Conservation (phyloP, 2,888 invertebrate species). For the Cerastis leucographa region DNA sequence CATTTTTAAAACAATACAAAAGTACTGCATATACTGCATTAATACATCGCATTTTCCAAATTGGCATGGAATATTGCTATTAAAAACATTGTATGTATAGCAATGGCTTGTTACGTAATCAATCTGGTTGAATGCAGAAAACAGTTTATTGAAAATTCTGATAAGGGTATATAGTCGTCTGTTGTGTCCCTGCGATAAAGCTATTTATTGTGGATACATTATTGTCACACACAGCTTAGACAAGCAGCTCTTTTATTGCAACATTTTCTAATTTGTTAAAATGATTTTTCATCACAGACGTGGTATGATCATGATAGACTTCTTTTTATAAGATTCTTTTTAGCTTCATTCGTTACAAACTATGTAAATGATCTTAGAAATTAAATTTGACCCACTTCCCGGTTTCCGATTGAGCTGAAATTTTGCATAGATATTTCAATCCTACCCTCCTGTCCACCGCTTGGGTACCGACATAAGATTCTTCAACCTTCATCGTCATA, state of each 20-base stretch:
- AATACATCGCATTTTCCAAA: conserved; percentile 43
- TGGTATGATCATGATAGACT: not conserved
- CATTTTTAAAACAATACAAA: conserved; percentile 24
- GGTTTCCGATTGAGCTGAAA: too few species aligned
- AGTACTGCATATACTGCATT: conserved; percentile 32
- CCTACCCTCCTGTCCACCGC: not conserved
- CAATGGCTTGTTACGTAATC: conserved; percentile 49
- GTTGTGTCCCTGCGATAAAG: conserved; percentile 19
- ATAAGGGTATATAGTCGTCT: conserved; percentile 36
- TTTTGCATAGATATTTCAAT: too few species aligned
- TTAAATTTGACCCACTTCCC: too few species aligned
- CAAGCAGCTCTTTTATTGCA: too few species aligned
- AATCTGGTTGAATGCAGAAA: conserved; percentile 45
- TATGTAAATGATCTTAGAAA: too few species aligned
- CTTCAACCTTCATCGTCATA: not conserved
- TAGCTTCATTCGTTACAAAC: too few species aligned
- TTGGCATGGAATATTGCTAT: conserved; percentile 51
- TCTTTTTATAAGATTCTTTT: too few species aligned
- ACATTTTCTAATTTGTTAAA: not conserved
- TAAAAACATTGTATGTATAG: conserved; percentile 53
- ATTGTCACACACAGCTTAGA: not conserved
- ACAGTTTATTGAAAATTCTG: conserved; percentile 41
- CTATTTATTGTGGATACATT: conserved; percentile 19
- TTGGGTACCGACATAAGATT: not conserved
- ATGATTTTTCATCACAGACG: not conserved